A percentile compares a stretch with the other conserved stretches of the same genome.
phyloP scores from a whole-genome alignment of 2,797 vertebrate genomes.

The Gymnoscopelus braueri region DNA sequence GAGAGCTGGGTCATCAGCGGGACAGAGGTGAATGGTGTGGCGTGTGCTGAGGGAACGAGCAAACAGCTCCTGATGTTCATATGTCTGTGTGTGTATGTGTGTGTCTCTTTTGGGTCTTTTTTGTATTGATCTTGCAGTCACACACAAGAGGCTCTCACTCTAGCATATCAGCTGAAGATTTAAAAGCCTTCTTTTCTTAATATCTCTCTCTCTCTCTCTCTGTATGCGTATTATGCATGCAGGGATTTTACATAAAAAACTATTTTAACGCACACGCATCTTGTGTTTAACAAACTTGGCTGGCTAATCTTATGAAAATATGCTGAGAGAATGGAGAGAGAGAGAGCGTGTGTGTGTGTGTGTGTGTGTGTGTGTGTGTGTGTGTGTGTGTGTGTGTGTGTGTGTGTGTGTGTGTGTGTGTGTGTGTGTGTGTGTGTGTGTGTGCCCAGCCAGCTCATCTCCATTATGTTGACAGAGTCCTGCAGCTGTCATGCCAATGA shows the following conservation, averaged over 20 bases:
- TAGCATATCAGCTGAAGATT: too few species aligned
- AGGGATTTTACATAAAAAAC: too few species aligned
- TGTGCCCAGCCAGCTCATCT: slow-evolving; percentile 36
- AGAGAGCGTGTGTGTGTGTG: not conserved
- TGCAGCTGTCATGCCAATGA: slow-evolving; percentile 53
- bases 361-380: not conserved
- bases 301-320: too few species aligned
- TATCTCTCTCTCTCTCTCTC: too few species aligned
- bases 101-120: slow-evolving; percentile 2
- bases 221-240: too few species aligned
- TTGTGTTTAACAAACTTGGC: not conserved
- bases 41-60: slow-evolving; percentile 54
- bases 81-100: slow-evolving; percentile 52
- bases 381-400: slow-evolving; percentile 19
- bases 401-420: slow-evolving; percentile 8
- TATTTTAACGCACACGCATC: not conserved
- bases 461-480: slow-evolving; percentile 59
- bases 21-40: slow-evolving; percentile 69
- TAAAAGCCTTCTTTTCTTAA: too few species aligned
- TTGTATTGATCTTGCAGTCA: slow-evolving; percentile 17
- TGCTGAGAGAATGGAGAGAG: too few species aligned
- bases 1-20: slow-evolving; percentile 69
- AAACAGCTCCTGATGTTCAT: slow-evolving; percentile 59
- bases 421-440: slow-evolving; percentile 11
- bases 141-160: not conserved